Conservation (phyloP, 2,113 vertebrate genomes). For the Apeltes quadracus region DNA sequence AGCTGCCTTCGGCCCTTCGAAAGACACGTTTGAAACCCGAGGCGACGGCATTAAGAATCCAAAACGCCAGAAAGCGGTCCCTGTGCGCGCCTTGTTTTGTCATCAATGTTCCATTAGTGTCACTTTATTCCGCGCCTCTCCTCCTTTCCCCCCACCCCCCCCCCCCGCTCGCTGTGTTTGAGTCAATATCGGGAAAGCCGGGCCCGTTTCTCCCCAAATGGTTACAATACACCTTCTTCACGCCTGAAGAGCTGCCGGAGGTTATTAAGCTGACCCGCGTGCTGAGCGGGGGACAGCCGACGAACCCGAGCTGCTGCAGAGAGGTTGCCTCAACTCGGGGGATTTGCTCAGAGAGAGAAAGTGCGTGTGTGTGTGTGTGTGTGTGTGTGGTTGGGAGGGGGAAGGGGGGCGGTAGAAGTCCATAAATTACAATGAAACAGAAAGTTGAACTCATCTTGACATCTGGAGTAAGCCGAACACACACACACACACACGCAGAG, state of each 20-base stretch:
- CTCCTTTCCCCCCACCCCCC: conserved; percentile 57
- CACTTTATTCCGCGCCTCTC: conserved; percentile 79
- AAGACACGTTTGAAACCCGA: conserved; percentile 80
- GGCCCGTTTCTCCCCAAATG: conserved; percentile 80
- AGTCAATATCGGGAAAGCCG: conserved; percentile 83
- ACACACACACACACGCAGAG: accelerated
- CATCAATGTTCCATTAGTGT: conserved; percentile 86
- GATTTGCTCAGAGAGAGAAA: conserved; percentile 29
- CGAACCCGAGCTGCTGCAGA: conserved; percentile 58
- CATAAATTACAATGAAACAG: conserved; percentile 36
- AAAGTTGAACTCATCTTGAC: conserved; percentile 27
- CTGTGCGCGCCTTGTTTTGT: conserved; percentile 80
- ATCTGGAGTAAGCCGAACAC: background rate
- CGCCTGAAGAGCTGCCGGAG: conserved; percentile 81
- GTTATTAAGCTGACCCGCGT: conserved; percentile 73
- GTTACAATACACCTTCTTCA: conserved; percentile 83
- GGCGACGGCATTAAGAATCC: conserved; percentile 81
- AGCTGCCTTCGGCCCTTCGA: conserved; percentile 57
- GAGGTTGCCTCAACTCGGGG: conserved; percentile 52
- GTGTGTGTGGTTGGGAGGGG: background rate
- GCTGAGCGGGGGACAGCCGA: conserved; percentile 42
- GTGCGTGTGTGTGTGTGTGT: background rate
- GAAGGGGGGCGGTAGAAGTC: background rate
- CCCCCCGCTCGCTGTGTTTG: conserved; percentile 52
- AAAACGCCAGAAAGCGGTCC: conserved; percentile 82